These are phyloP conservation scores for Cinclus mexicanus DNA, from an alignment of 2,113 vertebrate genomes.

Conservation along the genomic window DNA sequence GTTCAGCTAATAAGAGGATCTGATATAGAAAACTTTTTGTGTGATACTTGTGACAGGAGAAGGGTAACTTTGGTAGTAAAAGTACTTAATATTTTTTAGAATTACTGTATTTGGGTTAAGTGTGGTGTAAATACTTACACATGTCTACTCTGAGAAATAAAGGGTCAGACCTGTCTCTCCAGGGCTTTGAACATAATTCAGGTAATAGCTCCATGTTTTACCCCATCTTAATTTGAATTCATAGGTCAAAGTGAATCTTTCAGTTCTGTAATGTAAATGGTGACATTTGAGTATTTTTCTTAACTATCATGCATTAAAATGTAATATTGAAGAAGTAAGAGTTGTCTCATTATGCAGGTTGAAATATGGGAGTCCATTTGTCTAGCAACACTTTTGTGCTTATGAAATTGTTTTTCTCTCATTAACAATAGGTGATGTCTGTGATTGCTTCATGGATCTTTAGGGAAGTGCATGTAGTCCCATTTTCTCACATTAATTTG, in stretches of 20 bases:
- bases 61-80: not conserved
- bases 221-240: not conserved
- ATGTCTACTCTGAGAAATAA: not conserved
- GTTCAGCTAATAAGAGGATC: not conserved
- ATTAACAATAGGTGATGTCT: accelerated
- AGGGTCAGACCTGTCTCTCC: not conserved
- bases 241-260: not conserved
- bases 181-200: not conserved
- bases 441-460: not conserved
- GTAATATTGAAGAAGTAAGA: not conserved
- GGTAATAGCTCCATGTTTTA: not conserved
- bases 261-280: not conserved
- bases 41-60: not conserved
- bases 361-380: not conserved
- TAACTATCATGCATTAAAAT: not conserved
- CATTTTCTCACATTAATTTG: not conserved
- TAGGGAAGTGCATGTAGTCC: not conserved
- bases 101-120: accelerated
- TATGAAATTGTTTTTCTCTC: not conserved
- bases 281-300: not conserved
- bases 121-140: accelerated
- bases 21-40: not conserved
- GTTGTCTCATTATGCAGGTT: not conserved
- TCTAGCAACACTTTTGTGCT: not conserved
- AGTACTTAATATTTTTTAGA: not conserved